phyloP scores from a whole-genome alignment of 2,797 vertebrate species.

The Sebastes iracundus region DNA sequence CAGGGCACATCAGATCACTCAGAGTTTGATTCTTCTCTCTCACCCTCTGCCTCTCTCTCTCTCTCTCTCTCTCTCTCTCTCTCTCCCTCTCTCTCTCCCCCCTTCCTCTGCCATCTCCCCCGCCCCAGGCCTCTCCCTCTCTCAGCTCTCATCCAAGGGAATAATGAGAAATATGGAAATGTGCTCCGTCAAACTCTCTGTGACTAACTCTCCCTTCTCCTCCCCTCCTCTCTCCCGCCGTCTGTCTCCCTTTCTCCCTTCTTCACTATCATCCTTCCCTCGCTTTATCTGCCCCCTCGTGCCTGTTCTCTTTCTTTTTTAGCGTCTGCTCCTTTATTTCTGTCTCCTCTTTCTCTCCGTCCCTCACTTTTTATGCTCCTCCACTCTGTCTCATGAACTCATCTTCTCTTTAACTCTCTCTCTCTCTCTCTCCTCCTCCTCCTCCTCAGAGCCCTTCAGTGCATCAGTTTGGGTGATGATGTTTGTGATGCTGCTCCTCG shows the following conservation, averaged over 20 bases:
- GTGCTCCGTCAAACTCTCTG: conserved; percentile 73
- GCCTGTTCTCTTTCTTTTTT: conserved; percentile 22
- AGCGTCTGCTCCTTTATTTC: conserved; percentile 25
- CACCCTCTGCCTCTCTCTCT: background rate
- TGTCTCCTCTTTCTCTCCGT: conserved; percentile 12
- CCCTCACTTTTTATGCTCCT: conserved; percentile 24
- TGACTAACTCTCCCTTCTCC: conserved; percentile 69
- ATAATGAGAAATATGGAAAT: conserved; percentile 85
- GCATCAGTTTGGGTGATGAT: conserved; percentile 99
- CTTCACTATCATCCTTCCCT: conserved; percentile 84
- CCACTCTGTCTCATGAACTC: conserved; percentile 13
- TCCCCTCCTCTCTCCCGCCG: conserved; percentile 5
- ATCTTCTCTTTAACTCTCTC: conserved; percentile 11
- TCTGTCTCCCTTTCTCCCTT: conserved; percentile 79
- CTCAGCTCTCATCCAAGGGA: conserved; percentile 75
- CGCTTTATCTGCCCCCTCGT: conserved; percentile 29
- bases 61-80: background rate
- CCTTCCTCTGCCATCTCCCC: conserved; percentile 26
- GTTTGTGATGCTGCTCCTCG: conserved; percentile 98
- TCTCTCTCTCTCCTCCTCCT: background rate
- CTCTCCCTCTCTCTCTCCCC: background rate
- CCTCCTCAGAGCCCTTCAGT: conserved; percentile 92
- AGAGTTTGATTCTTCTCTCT: conserved; percentile 58
- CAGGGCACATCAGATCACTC: conserved; percentile 69
- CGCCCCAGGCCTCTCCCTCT: conserved; percentile 52